Conservation (phyloP, 2,888 invertebrate species). For the Notodonta dromedarius region DNA sequence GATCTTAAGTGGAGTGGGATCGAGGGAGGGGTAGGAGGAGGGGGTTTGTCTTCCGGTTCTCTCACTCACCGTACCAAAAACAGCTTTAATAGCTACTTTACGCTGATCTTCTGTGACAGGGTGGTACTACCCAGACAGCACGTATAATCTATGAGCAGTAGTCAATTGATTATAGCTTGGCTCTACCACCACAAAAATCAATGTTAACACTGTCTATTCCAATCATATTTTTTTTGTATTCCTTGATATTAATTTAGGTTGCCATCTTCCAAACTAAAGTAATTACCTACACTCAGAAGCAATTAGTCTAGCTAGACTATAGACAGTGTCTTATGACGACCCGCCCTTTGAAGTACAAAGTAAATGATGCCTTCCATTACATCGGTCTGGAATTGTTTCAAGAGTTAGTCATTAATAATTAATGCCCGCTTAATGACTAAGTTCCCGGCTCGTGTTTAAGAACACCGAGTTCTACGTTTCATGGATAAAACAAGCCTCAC, state of each 20-base stretch:
- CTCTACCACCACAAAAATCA: too few species aligned
- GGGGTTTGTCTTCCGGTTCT: too few species aligned
- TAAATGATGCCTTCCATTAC: constrained; percentile 14
- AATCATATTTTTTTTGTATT: neutral
- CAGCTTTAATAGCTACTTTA: too few species aligned
- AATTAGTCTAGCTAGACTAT: constrained; percentile 7
- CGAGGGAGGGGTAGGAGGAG: too few species aligned
- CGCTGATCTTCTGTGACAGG: too few species aligned
- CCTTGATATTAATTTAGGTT: neutral
- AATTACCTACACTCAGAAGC: neutral
- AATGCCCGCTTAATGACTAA: constrained; percentile 32
- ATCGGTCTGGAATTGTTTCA: constrained; percentile 9
- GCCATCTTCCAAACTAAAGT: neutral
- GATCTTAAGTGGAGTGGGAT: too few species aligned
- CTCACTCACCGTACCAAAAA: too few species aligned
- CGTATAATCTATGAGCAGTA: too few species aligned
- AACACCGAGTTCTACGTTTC: constrained; percentile 35
- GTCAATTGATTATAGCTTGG: too few species aligned
- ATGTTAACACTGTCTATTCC: neutral
- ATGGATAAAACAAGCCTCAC: constrained; percentile 33
- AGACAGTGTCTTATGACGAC: constrained; percentile 5
- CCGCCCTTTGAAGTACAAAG: constrained; percentile 20
- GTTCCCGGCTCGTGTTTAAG: constrained; percentile 28
- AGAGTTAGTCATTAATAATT: constrained; percentile 35
- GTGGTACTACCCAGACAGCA: too few species aligned